phyloP scores from a whole-genome alignment of 2,888 invertebrate genomes.

The Priapulus caudatus region DNA sequence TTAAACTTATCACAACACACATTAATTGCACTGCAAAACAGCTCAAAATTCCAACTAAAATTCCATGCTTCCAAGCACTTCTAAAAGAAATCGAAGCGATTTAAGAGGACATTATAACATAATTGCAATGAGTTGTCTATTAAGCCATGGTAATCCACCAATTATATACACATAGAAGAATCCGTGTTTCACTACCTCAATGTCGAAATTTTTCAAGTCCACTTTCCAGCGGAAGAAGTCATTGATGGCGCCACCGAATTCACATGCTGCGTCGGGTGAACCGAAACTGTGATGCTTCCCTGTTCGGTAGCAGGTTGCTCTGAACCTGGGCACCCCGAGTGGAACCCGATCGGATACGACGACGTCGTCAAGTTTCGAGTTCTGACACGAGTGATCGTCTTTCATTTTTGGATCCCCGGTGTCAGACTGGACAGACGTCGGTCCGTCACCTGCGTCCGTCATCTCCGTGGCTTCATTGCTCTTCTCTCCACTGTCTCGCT shows the following conservation, averaged over 20 bases:
- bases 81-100: too few relatives aligned
- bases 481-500: too few relatives aligned
- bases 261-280: constrained; percentile 45
- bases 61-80: too few relatives aligned
- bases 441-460: too few relatives aligned
- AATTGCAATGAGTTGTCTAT: too few relatives aligned
- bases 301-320: constrained; percentile 46
- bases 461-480: too few relatives aligned
- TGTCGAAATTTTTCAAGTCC: constrained; percentile 44
- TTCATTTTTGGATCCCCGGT: not conserved
- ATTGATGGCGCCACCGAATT: constrained; percentile 46
- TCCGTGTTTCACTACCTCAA: constrained; percentile 47
- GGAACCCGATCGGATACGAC: not conserved
- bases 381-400: not conserved
- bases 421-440: not conserved
- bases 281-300: constrained; percentile 48
- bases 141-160: not conserved
- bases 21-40: too few relatives aligned
- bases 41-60: too few relatives aligned
- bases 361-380: not conserved
- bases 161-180: not conserved
- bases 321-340: constrained; percentile 42
- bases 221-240: constrained; percentile 48
- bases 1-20: too few relatives aligned
- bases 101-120: too few relatives aligned